Conservation (phyloP, 2,888 invertebrate species). For the Mythimna lalbum region DNA sequence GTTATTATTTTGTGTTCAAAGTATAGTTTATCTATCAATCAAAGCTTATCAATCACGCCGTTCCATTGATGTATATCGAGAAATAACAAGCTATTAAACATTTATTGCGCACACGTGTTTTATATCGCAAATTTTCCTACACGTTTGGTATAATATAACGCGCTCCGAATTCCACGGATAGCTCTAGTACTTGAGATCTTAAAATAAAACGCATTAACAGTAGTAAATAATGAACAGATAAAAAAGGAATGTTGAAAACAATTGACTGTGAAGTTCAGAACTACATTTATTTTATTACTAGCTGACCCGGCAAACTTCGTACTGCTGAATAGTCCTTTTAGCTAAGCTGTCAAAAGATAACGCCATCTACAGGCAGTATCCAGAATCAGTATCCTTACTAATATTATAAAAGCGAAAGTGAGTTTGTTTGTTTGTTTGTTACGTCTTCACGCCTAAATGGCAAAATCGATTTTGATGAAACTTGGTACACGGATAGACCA, state of each 20-base stretch:
- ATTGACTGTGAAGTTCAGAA: not conserved
- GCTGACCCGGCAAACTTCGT: no score
- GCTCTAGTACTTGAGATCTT: constrained; percentile 40
- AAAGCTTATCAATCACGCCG: not conserved
- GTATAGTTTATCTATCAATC: not conserved
- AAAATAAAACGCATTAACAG: constrained; percentile 33
- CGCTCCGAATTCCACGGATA: constrained; percentile 27
- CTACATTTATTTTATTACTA: no score
- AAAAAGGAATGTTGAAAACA: constrained; percentile 30
- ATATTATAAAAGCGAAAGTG: no score
- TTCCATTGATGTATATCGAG: constrained; percentile 20
- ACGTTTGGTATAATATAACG: not conserved
- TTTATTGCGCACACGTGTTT: constrained; percentile 23
- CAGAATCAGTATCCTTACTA: no score
- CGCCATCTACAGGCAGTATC: no score
- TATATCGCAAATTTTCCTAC: constrained; percentile 29
- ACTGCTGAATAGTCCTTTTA: no score
- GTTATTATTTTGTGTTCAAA: not conserved
- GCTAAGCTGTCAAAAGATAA: no score
- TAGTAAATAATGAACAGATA: constrained; percentile 16
- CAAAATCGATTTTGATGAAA: no score
- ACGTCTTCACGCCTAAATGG: no score
- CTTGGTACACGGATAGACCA: no score
- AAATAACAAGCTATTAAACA: constrained; percentile 30
- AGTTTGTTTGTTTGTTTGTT: no score